Evolutionary conservation across 2,113 vertebrate species (phyloP).

Genomic region (Tor tambroides): DNA sequence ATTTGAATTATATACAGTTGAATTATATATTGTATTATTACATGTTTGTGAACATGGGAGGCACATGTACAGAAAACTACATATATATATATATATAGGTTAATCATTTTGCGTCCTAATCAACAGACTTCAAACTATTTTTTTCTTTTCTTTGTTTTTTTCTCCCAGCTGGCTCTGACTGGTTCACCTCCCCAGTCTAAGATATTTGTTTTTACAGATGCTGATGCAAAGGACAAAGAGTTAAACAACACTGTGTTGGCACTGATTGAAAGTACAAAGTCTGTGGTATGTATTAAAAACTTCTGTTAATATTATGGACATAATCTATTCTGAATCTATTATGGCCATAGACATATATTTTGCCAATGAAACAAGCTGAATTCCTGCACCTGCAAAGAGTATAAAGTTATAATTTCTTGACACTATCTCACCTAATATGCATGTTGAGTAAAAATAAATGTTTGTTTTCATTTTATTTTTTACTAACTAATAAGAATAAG

Average conservation of each 20-base stretch:
- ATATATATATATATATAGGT: neutral
- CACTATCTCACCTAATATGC: neutral
- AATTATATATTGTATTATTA: no score
- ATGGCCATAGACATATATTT: neutral
- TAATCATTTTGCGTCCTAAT: neutral
- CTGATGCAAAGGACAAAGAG: slow-evolving; percentile 67
- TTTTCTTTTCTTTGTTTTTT: neutral
- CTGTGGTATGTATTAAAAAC: slow-evolving; percentile 59
- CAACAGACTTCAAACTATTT: neutral
- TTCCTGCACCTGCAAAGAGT: neutral
- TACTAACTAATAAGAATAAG: no score
- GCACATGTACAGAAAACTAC: neutral
- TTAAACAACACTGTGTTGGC: slow-evolving; percentile 66
- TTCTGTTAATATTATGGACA: neutral
- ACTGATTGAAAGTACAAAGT: slow-evolving; percentile 68
- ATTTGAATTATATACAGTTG: no score
- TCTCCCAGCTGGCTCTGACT: slow-evolving; percentile 70
- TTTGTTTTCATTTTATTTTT: no score
- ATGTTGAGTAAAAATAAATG: neutral
- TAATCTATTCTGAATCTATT: neutral
- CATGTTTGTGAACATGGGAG: no score
- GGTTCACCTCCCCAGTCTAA: slow-evolving; percentile 68
- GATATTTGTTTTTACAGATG: slow-evolving; percentile 76
- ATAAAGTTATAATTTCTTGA: neutral
- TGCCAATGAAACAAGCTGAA: neutral